Evolutionary conservation across 2,888 invertebrate genomes (phyloP).

Genomic region (Ceratothoa steindachneri): DNA sequence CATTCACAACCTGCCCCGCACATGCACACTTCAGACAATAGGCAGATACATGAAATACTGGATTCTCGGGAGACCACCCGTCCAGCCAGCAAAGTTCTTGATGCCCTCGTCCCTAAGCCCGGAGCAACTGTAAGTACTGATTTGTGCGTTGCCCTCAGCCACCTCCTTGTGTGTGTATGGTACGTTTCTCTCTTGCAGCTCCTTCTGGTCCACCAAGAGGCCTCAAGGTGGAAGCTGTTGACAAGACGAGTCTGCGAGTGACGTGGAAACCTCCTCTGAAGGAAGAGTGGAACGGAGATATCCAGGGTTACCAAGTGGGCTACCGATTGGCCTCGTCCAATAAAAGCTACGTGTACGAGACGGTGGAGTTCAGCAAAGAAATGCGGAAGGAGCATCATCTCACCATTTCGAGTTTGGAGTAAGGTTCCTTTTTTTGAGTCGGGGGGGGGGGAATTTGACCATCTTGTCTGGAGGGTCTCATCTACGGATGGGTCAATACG

Average conservation of each 20-base stretch:
- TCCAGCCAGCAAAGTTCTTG: too few relatives aligned
- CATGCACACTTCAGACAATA: too few relatives aligned
- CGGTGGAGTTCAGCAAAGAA: constrained; percentile 84
- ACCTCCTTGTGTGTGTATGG: too few relatives aligned
- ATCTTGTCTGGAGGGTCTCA: too few relatives aligned
- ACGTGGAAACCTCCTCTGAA: constrained; percentile 86
- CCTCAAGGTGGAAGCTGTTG: constrained; percentile 73
- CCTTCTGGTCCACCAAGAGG: constrained; percentile 50
- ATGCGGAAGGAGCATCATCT: constrained; percentile 85
- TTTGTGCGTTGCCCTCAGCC: too few relatives aligned
- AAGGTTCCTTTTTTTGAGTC: constrained; percentile 49
- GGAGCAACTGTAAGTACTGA: too few relatives aligned
- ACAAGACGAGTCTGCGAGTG: constrained; percentile 75
- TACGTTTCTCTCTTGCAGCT: constrained; percentile 35
- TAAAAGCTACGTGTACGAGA: constrained; percentile 83
- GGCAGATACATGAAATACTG: too few relatives aligned
- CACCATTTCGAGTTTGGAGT: constrained; percentile 73
- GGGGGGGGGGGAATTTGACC: background rate
- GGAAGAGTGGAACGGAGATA: constrained; percentile 88
- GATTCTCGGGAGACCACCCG: too few relatives aligned
- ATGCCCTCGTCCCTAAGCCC: too few relatives aligned
- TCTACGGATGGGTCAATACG: background rate
- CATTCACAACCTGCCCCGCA: too few relatives aligned
- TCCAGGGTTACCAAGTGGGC: constrained; percentile 76
- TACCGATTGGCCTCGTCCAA: constrained; percentile 74